phyloP scores from a whole-genome alignment of 2,888 invertebrate species.

The Coelogynopora nodosa region DNA sequence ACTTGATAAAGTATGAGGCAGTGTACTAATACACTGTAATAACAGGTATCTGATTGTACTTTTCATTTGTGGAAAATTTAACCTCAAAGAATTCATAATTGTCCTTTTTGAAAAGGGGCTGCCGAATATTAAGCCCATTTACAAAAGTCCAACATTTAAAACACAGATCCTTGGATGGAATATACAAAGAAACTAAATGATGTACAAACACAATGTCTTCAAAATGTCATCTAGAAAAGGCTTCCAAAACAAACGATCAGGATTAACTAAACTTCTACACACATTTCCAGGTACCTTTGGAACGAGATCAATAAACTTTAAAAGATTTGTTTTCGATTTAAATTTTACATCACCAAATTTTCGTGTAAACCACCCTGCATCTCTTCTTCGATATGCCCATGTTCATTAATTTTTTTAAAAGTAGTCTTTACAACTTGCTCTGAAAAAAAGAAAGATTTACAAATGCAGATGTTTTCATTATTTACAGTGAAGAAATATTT shows the following conservation, averaged over 20 bases:
- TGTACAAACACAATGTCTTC: not conserved
- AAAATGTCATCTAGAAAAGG: not conserved
- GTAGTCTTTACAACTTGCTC: too few species aligned
- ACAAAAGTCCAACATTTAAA: not conserved
- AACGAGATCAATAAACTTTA: too few species aligned
- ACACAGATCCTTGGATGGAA: not conserved
- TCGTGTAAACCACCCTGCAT: too few species aligned
- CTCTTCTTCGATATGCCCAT: too few species aligned
- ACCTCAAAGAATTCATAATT: constrained; percentile 19
- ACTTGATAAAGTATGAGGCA: constrained; percentile 18
- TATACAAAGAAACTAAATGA: not conserved
- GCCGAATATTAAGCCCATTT: constrained; percentile 8
- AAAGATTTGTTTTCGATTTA: too few species aligned
- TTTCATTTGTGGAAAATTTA: constrained; percentile 5
- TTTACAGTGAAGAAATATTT: too few species aligned
- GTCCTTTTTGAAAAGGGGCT: not conserved
- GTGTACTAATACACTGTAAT: not conserved
- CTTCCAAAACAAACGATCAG: not conserved
- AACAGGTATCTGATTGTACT: constrained; percentile 1
- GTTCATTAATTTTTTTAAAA: too few species aligned
- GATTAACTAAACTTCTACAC: not conserved
- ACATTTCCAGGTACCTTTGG: too few species aligned
- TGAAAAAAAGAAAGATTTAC: too few species aligned
- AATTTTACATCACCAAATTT: too few species aligned
- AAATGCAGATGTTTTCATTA: too few species aligned